Evolutionary conservation across 2,113 vertebrate genomes (phyloP).

Genomic region (Micromys minutus): DNA sequence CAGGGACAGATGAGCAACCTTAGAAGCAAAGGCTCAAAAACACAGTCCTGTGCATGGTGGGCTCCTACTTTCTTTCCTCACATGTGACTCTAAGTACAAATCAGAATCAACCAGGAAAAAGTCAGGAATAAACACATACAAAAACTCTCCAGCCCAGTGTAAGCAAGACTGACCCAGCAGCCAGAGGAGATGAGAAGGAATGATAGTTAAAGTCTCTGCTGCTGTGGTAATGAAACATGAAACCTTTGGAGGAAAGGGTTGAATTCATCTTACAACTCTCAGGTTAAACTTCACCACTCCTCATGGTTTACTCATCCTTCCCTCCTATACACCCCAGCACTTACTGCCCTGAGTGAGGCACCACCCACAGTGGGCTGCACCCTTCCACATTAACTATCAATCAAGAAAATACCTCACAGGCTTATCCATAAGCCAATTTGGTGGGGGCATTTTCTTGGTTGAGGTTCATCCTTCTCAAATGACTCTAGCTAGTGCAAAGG

Average conservation of each 20-base stretch:
- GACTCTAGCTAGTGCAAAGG: neutral
- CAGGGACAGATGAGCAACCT: neutral
- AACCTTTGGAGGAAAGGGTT: neutral
- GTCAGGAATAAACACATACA: constrained; percentile 24
- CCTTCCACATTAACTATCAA: neutral
- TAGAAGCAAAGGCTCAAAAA: neutral
- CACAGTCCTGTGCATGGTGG: neutral
- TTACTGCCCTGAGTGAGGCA: neutral
- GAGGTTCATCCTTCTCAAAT: neutral
- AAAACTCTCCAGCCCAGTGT: constrained; percentile 1
- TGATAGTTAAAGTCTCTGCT: too few species aligned
- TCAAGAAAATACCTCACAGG: neutral
- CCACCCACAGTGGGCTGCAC: neutral
- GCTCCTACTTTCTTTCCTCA: neutral
- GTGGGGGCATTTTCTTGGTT: neutral
- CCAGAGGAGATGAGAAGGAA: neutral
- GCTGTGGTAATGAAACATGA: neutral
- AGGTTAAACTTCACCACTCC: neutral
- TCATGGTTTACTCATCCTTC: neutral
- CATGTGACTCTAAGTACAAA: constrained; percentile 14
- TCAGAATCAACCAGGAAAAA: constrained; percentile 24
- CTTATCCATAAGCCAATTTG: neutral
- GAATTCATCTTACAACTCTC: neutral
- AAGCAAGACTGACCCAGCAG: constrained; percentile 29
- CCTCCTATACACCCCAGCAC: neutral